These are phyloP conservation scores for Rallus limicola DNA, from an alignment of 2,113 vertebrate species.

Conservation along the genomic window DNA sequence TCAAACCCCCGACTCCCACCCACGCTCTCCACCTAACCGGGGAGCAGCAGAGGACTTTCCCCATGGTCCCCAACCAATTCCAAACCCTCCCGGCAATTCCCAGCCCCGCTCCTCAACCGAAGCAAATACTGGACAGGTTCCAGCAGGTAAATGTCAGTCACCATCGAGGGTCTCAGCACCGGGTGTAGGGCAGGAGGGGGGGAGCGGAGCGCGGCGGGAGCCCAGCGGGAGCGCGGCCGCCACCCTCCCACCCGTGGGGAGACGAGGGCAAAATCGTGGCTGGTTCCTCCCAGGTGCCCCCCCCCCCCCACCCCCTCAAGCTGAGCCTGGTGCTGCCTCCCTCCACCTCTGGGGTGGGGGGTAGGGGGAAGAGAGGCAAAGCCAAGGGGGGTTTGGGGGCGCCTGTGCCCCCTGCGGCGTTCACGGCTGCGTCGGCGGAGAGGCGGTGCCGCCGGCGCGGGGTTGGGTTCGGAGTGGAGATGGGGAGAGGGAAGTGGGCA, in stretches of 20 bases:
- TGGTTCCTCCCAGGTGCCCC: background rate
- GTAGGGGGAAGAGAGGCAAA: no score
- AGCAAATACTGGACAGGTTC: constrained; percentile 87
- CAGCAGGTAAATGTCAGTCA: constrained; percentile 82
- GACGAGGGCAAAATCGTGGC: background rate
- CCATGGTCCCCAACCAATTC: constrained; percentile 83
- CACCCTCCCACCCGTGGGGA: background rate
- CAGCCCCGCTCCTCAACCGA: constrained; percentile 82
- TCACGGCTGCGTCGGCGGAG: no score
- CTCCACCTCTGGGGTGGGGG: no score
- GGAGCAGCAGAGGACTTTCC: constrained; percentile 86
- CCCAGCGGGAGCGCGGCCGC: background rate
- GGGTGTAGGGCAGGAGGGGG: background rate
- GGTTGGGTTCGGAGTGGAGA: no score
- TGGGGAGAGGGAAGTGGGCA: no score
- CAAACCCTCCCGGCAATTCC: constrained; percentile 79
- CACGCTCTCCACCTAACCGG: constrained; percentile 76
- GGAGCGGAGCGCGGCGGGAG: background rate
- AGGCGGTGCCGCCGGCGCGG: no score
- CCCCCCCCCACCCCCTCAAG: no score
- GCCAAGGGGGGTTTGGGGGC: no score
- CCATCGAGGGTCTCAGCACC: background rate
- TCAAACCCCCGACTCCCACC: constrained; percentile 78
- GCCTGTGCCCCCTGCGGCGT: no score
- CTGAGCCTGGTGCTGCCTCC: no score